A percentile compares a stretch with the other conserved stretches of the same genome.
These are phyloP conservation scores for Dorcus parallelipipedus DNA, from an alignment of 2,888 invertebrate species.

Conservation along the genomic window DNA sequence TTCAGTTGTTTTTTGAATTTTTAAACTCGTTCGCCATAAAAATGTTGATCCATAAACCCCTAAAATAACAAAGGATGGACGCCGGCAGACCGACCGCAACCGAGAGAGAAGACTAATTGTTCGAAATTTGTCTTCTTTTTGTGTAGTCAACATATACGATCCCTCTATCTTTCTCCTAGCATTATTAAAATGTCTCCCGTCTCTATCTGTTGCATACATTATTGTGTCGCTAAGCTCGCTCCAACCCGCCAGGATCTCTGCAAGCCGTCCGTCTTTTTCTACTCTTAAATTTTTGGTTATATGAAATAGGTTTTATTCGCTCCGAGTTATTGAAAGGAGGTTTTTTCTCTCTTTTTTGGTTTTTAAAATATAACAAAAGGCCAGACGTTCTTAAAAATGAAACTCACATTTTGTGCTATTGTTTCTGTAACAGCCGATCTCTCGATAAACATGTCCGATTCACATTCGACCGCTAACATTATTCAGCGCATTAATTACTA, in stretches of 20 bases:
- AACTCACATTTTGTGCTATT: slow-evolving; percentile 25
- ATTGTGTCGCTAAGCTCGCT: slow-evolving; percentile 12
- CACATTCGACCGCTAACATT: neutral
- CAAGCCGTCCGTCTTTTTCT: slow-evolving; percentile 8
- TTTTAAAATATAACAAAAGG: slow-evolving; percentile 32
- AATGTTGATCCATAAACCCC: slow-evolving; percentile 46
- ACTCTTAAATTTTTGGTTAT: slow-evolving; percentile 24
- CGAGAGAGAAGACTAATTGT: slow-evolving; percentile 12
- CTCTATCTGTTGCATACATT: slow-evolving; percentile 16
- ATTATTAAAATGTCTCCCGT: slow-evolving; percentile 21
- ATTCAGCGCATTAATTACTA: no score
- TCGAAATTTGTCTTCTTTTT: slow-evolving; percentile 25
- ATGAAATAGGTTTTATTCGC: slow-evolving; percentile 26
- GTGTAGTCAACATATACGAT: slow-evolving; percentile 15
- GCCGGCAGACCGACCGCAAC: slow-evolving; percentile 8
- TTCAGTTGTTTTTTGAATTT: slow-evolving; percentile 50
- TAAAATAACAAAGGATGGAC: slow-evolving; percentile 19
- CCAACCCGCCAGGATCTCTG: slow-evolving; percentile 8
- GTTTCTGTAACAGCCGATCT: slow-evolving; percentile 12
- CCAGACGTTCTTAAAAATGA: slow-evolving; percentile 30
- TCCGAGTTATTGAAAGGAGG: slow-evolving; percentile 29
- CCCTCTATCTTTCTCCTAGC: slow-evolving; percentile 19
- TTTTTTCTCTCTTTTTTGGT: slow-evolving; percentile 26
- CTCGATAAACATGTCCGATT: neutral
- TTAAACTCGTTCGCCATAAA: slow-evolving; percentile 49